A percentile compares a stretch with the other conserved stretches of the same genome.
phyloP scores from a whole-genome alignment of 2,888 invertebrate genomes.

The Ditula angustiorana region DNA sequence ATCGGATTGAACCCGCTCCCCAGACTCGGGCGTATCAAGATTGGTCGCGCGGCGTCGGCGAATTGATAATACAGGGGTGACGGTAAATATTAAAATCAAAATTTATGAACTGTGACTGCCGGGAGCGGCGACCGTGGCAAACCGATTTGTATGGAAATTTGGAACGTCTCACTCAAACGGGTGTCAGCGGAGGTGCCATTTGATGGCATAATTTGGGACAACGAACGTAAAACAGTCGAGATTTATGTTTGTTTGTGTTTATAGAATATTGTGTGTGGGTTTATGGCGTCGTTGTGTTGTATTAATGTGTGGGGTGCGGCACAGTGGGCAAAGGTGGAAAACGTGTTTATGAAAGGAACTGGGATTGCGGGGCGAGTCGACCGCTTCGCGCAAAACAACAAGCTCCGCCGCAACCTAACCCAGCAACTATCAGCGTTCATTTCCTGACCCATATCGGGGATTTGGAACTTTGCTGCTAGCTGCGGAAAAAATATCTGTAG shows the following conservation, averaged over 20 bases:
- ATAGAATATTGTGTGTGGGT: slow-evolving; percentile 77
- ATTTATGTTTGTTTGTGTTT: slow-evolving; percentile 77
- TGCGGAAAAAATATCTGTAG: no score
- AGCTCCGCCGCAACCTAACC: slow-evolving; percentile 30
- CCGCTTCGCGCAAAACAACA: slow-evolving; percentile 23
- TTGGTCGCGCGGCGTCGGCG: slow-evolving; percentile 34
- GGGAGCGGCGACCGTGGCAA: slow-evolving; percentile 66
- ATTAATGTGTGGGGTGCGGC: slow-evolving; percentile 28
- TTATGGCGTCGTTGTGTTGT: slow-evolving; percentile 60
- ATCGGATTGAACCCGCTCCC: slow-evolving; percentile 27
- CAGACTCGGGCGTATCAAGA: slow-evolving; percentile 6
- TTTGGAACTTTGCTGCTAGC: slow-evolving; percentile 7
- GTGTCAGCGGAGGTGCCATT: slow-evolving; percentile 69
- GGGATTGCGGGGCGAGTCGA: slow-evolving; percentile 22
- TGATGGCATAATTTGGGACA: slow-evolving; percentile 82
- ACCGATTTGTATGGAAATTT: slow-evolving; percentile 83
- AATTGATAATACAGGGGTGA: slow-evolving; percentile 51
- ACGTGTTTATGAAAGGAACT: slow-evolving; percentile 19
- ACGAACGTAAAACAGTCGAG: slow-evolving; percentile 72
- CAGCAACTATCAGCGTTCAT: slow-evolving; percentile 35
- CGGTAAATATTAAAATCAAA: slow-evolving; percentile 79
- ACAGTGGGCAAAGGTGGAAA: slow-evolving; percentile 22
- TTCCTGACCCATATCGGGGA: slow-evolving; percentile 27
- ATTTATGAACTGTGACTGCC: slow-evolving; percentile 80
- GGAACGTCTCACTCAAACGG: slow-evolving; percentile 66